Evolutionary conservation across 2,888 invertebrate genomes (phyloP).

Genomic region (Gortyna flavago): DNA sequence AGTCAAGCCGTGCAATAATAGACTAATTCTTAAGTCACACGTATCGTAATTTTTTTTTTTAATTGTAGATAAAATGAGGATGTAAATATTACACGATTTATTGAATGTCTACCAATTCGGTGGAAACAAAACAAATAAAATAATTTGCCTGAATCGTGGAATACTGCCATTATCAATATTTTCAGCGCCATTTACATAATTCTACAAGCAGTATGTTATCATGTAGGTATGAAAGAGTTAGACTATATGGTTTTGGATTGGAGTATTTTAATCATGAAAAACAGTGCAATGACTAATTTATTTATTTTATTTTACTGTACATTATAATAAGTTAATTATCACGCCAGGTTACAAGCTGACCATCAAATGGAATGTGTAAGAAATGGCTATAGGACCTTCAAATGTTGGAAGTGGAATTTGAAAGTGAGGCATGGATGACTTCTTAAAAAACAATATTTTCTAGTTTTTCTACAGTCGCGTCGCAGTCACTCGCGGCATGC

Average conservation of each 20-base stretch:
- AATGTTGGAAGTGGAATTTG: neutral
- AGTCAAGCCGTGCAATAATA: too few species aligned
- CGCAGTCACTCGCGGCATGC: neutral
- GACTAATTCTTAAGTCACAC: too few species aligned
- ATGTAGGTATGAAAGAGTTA: neutral
- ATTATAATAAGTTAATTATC: slow-evolving; percentile 2
- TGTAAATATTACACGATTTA: neutral
- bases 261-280: slow-evolving; percentile 9
- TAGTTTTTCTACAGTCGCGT: neutral
- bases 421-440: too few species aligned
- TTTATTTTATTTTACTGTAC: slow-evolving; percentile 24
- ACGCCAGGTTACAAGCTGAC: neutral
- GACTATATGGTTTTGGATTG: slow-evolving; percentile 1
- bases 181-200: slow-evolving; percentile 12
- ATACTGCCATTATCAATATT: neutral
- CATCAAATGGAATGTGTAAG: neutral
- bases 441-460: too few species aligned
- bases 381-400: neutral
- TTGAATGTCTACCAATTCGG: neutral
- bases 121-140: neutral
- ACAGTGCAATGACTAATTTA: slow-evolving; percentile 7
- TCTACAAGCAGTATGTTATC: neutral
- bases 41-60: neutral
- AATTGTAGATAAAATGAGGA: neutral
- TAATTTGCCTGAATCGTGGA: neutral